These are phyloP conservation scores for Caenorhabditis doughertyi DNA, from an alignment of 2,888 invertebrate genomes.

Conservation along the genomic window DNA sequence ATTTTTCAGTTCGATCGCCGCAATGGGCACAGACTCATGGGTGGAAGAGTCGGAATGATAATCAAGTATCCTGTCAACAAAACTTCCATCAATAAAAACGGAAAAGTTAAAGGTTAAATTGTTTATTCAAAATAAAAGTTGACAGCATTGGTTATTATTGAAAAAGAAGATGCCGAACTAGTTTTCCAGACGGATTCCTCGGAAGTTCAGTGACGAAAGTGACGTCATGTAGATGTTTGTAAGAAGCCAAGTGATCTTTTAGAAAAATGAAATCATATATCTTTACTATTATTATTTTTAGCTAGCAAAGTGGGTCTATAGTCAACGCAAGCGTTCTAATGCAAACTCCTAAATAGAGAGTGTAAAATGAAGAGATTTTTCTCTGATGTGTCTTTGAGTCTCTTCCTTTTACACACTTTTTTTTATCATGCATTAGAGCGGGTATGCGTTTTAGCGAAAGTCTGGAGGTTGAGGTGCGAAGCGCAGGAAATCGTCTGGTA, in stretches of 20 bases:
- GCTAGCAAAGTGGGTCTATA: too few species aligned
- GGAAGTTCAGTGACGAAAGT: conserved; percentile 65
- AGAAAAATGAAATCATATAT: neutral
- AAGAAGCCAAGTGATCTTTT: conserved; percentile 70
- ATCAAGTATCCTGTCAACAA: conserved; percentile 21
- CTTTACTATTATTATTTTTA: too few species aligned
- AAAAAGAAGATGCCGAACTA: conserved; percentile 46
- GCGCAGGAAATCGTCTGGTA: too few species aligned
- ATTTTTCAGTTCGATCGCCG: neutral
- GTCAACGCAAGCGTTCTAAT: too few species aligned
- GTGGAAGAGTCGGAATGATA: conserved; percentile 29
- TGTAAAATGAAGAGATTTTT: too few species aligned
- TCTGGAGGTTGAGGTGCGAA: too few species aligned
- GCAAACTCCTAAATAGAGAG: too few species aligned
- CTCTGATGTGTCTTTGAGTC: too few species aligned
- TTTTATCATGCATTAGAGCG: too few species aligned
- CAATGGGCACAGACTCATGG: conserved; percentile 26
- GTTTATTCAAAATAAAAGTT: neutral
- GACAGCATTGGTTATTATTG: conserved; percentile 12
- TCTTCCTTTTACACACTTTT: too few species aligned
- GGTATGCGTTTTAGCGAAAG: too few species aligned
- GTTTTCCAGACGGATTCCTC: conserved; percentile 70
- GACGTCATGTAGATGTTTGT: conserved; percentile 68
- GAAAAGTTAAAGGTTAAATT: conserved; percentile 1
- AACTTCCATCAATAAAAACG: neutral